Conservation (phyloP, 2,113 vertebrate genomes). For the Myotis lucifugus region DNA sequence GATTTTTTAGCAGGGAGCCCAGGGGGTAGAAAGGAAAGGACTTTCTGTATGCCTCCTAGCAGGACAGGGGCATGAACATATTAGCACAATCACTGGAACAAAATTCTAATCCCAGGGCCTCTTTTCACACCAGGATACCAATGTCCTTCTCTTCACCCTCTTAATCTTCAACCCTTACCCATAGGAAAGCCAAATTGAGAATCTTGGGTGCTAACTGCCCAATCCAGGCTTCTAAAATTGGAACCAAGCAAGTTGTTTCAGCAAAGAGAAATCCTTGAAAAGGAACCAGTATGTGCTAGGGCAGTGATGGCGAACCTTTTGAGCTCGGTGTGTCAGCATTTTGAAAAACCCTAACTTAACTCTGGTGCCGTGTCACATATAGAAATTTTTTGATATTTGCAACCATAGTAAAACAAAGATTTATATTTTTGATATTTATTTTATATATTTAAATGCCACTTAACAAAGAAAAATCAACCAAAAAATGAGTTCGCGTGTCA, state of each 20-base stretch:
- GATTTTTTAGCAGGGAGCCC: not conserved
- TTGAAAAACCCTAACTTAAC: too few species aligned
- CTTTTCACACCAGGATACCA: not conserved
- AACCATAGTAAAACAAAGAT: too few species aligned
- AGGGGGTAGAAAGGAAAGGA: not conserved
- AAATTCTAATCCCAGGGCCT: not conserved
- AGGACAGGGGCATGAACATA: not conserved
- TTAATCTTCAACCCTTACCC: not conserved
- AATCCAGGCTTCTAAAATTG: not conserved
- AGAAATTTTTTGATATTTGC: too few species aligned
- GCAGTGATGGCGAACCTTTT: too few species aligned
- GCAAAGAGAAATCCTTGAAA: conserved; percentile 26
- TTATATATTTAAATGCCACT: too few species aligned
- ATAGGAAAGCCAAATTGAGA: conserved; percentile 27
- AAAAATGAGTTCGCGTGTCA: too few species aligned
- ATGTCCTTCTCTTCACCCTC: not conserved
- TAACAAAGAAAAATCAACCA: too few species aligned
- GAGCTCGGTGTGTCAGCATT: too few species aligned
- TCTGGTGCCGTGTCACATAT: too few species aligned
- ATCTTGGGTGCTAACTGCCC: not conserved
- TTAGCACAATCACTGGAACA: not conserved
- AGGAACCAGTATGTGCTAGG: not conserved
- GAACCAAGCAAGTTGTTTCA: not conserved
- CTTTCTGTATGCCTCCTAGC: not conserved
- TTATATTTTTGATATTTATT: too few species aligned